phyloP scores from a whole-genome alignment of 2,113 vertebrate genomes.

The Muscicapa adusta region DNA sequence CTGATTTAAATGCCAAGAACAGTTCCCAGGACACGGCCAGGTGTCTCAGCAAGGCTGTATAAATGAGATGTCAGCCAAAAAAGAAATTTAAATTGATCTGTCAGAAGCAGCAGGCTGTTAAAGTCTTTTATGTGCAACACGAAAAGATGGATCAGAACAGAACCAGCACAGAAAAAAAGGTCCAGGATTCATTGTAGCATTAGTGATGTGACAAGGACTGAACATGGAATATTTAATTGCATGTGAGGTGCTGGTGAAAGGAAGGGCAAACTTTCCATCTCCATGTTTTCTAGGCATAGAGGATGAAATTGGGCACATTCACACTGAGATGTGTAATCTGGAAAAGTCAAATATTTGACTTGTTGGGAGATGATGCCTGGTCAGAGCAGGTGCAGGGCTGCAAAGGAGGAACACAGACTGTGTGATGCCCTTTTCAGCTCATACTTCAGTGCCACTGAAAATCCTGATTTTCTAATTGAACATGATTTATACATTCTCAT shows the following conservation, averaged over 20 bases:
- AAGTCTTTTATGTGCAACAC: background rate
- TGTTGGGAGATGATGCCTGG: background rate
- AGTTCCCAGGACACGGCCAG: background rate
- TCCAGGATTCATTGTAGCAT: background rate
- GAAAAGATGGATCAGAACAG: background rate
- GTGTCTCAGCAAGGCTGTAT: background rate
- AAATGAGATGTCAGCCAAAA: background rate
- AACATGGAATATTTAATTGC: background rate
- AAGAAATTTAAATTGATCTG: background rate
- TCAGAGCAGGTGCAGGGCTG: background rate
- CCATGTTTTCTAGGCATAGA: background rate
- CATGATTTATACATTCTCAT: background rate
- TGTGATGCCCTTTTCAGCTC: background rate
- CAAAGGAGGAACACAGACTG: background rate
- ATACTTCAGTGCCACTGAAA: background rate
- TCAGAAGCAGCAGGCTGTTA: background rate
- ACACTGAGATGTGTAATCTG: background rate
- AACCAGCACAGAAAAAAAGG: accelerated
- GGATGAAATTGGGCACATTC: background rate
- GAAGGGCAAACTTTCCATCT: background rate
- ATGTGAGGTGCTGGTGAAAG: background rate
- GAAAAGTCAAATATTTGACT: background rate
- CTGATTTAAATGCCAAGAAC: background rate
- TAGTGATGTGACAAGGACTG: background rate
- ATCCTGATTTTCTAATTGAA: background rate